Evolutionary conservation across 64 coral and sea anemone species (phyloP), one percentile per base, ranked within the genome.

Genomic region (Orbicella faveolata): DNA sequence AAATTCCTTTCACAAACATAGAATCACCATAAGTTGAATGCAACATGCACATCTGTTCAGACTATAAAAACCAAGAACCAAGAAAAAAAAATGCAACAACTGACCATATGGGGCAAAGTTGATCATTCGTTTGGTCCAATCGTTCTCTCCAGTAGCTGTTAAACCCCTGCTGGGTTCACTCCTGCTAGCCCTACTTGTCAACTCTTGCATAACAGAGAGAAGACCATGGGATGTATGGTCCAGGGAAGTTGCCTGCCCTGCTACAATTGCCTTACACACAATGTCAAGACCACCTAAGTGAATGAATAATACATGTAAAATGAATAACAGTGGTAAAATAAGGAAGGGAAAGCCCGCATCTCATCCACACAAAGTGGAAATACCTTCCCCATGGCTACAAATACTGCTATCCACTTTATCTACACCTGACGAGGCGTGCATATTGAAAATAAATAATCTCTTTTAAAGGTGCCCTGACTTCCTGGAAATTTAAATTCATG

Each of bases 81-180:
- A 6, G 20, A 48, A 61, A 15, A 26, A 17, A 20, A 9, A 19
- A 41, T 30, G 3, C 36, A 30, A 37, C 34, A 26, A 61, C 68
- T 44, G 6, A 99, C 97, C 97, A 87, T 88, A 99, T 10, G 97
- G 97, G 21, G 97, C 97, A 89, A 95, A 99, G 86, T 99, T 99
- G 34, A 93, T 84, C 68, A 96, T 75, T 59, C 75, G 85, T 19
- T 93, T 92, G 63, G 77, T 67, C 82, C 75, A 88, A 17, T 97
- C 97, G 23, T 79, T 68, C 17, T 93, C 94, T 89, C 78, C 93
- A 11, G 52, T 39, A 21, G 93, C 75, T 35, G 83, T 88, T 67
- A 93, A 72, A 17, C 37, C 20, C 44, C 48, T 72, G 12, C 36
- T 21, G 9, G 41, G 13, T 13, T 85, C 75, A 21, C 87, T 78